Evolutionary conservation across 1,140 invertebrate species (phyloP).

Genomic region (Magallana gigas): DNA sequence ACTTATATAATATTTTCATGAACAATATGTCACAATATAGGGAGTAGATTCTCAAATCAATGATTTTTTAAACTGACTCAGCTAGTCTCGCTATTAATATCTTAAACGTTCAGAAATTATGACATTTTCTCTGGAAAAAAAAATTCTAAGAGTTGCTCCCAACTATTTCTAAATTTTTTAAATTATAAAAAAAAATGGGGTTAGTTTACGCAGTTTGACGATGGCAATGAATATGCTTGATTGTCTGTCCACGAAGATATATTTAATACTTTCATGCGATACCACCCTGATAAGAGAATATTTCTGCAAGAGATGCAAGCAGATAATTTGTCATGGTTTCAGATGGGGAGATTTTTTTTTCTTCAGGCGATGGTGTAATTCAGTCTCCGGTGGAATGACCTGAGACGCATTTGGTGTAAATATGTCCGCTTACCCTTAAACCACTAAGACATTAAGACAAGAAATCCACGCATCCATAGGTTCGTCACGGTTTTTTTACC

Average conservation of each 20-base stretch:
- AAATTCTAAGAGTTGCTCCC: too few species aligned
- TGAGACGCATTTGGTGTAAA: background rate
- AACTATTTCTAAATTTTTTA: too few species aligned
- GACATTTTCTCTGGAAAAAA: too few species aligned
- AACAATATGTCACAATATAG: too few species aligned
- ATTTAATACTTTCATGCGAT: background rate
- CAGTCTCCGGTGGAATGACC: background rate
- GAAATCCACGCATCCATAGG: background rate
- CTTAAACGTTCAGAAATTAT: too few species aligned
- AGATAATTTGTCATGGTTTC: constrained; percentile 13
- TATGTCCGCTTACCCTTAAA: background rate
- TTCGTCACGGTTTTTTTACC: constrained; percentile 7
- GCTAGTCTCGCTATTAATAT: too few species aligned
- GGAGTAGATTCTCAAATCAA: too few species aligned
- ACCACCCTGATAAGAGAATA: constrained; percentile 15
- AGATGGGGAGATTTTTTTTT: background rate
- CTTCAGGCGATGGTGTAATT: background rate
- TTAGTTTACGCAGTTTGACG: background rate
- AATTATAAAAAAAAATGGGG: background rate
- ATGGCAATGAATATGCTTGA: background rate
- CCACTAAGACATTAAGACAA: background rate
- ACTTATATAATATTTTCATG: too few species aligned
- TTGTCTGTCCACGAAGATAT: background rate
- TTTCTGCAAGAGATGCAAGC: constrained; percentile 15
- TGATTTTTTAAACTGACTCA: too few species aligned